Evolutionary conservation across 2,113 vertebrate genomes (phyloP).

Genomic region (Hepsetus odoe): DNA sequence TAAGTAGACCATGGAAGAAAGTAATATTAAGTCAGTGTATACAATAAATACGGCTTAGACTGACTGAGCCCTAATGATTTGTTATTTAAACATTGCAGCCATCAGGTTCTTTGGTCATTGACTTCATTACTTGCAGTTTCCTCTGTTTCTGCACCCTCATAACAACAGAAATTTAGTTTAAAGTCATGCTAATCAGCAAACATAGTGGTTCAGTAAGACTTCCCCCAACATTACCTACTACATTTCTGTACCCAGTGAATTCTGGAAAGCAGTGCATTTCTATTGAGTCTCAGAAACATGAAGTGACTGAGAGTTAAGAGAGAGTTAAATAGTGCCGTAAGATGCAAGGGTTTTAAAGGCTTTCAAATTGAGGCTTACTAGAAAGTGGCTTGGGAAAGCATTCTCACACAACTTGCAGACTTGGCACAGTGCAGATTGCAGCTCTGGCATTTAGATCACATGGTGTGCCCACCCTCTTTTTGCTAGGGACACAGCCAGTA

Average conservation of each 20-base stretch:
- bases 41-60: not conserved
- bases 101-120: not conserved
- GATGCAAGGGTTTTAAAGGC: not conserved
- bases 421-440: not conserved
- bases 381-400: not conserved
- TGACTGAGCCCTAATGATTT: not conserved
- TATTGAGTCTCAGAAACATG: too few species aligned
- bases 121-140: not conserved
- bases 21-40: not conserved
- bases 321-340: not conserved
- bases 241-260: not conserved
- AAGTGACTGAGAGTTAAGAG: not conserved
- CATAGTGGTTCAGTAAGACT: not conserved
- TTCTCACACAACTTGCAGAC: slow-evolving; percentile 10
- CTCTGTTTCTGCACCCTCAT: not conserved
- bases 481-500: slow-evolving; percentile 7
- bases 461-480: not conserved
- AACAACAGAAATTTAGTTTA: not conserved
- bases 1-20: not conserved
- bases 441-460: slow-evolving; percentile 29
- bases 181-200: not conserved
- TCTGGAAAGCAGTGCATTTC: not conserved
- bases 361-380: slow-evolving; percentile 18
- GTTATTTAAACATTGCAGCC: not conserved
- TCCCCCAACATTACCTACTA: not conserved